A percentile compares a stretch with the other conserved stretches of the same genome.
phyloP scores from a whole-genome alignment of 2,888 invertebrate species.

The Lithophane socia region DNA sequence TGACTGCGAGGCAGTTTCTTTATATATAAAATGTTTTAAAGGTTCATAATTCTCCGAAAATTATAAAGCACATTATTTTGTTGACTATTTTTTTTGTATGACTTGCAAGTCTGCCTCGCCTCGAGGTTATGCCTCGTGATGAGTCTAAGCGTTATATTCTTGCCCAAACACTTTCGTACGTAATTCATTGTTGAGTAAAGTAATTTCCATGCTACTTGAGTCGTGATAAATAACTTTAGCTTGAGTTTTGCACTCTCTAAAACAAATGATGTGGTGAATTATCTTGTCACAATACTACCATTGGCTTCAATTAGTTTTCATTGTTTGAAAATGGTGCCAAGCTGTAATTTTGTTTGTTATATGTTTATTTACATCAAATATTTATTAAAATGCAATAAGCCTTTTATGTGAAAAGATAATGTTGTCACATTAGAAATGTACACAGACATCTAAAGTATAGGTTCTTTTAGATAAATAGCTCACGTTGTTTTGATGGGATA shows the following conservation, averaged over 20 bases:
- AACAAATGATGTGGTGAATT: constrained; percentile 66
- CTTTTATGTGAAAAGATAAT: constrained; percentile 66
- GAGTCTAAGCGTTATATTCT: constrained; percentile 16
- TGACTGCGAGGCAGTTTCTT: constrained; percentile 1
- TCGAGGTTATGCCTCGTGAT: constrained; percentile 34
- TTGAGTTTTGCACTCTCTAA: constrained; percentile 75
- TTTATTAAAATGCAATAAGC: constrained; percentile 56
- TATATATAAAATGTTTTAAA: neutral
- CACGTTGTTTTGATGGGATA: constrained; percentile 3
- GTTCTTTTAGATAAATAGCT: constrained; percentile 42
- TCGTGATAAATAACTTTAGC: constrained; percentile 67
- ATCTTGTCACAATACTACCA: constrained; percentile 61
- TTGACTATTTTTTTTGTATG: neutral
- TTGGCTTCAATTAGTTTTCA: constrained; percentile 60
- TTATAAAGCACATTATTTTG: neutral
- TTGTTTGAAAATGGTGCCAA: constrained; percentile 68
- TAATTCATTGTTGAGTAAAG: constrained; percentile 58
- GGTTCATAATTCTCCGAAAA: neutral
- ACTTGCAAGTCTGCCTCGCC: constrained; percentile 12
- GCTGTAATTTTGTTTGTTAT: constrained; percentile 61
- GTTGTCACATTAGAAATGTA: constrained; percentile 68
- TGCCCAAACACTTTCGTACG: constrained; percentile 26
- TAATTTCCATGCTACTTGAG: constrained; percentile 43
- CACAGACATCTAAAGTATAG: constrained; percentile 65
- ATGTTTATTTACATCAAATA: constrained; percentile 53